Evolutionary conservation across 2,888 invertebrate genomes (phyloP).

Genomic region (Pheosia tremula): DNA sequence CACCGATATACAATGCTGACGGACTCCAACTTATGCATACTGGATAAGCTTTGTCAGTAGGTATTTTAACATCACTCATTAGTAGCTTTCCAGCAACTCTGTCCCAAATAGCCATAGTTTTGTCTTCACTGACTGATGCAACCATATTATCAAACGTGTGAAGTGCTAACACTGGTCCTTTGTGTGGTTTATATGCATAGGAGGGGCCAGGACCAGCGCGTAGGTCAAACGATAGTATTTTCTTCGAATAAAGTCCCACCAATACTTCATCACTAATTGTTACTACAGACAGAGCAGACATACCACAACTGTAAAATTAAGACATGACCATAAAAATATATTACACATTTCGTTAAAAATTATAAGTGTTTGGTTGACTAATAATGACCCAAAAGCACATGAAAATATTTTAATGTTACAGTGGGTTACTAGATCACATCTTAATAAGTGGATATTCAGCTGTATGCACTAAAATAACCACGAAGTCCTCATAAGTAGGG

Average conservation of each 20-base stretch:
- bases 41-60: constrained; percentile 68
- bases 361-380: too few relatives aligned
- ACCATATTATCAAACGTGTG: constrained; percentile 71
- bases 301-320: constrained; percentile 64
- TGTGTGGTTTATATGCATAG: constrained; percentile 77
- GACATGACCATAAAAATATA: not conserved
- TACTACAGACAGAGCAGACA: constrained; percentile 82
- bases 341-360: too few relatives aligned
- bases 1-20: constrained; percentile 72
- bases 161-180: constrained; percentile 78
- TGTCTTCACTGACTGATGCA: constrained; percentile 85
- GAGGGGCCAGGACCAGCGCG: constrained; percentile 70
- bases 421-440: too few relatives aligned
- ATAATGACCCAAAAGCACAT: too few relatives aligned
- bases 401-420: too few relatives aligned
- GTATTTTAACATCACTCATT: constrained; percentile 65
- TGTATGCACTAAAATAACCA: too few relatives aligned
- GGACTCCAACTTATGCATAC: constrained; percentile 73
- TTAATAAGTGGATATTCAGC: not conserved
- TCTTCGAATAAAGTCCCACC: constrained; percentile 83
- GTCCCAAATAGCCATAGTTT: constrained; percentile 84
- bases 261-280: constrained; percentile 75
- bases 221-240: constrained; percentile 80
- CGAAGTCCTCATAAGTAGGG: too few relatives aligned
- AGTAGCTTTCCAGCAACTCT: constrained; percentile 76